Evolutionary conservation across 2,113 vertebrate genomes (phyloP), one percentile per base, ranked within the genome.

Genomic region (Limanda limanda): DNA sequence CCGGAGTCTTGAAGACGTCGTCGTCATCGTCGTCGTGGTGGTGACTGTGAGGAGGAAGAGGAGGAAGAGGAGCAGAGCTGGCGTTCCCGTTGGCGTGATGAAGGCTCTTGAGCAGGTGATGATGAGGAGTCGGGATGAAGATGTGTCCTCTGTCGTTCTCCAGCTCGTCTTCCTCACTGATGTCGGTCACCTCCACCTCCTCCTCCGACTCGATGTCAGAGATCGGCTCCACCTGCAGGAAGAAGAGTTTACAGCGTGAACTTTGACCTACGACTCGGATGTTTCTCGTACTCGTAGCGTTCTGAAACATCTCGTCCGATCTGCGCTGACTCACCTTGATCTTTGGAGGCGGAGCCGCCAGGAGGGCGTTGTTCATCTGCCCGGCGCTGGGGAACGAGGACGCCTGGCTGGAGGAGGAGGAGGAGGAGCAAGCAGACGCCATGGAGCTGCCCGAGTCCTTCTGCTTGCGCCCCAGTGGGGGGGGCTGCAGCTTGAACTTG

Each of bases 401-500:
- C 12, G 84, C 58, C 47, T 85, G 73, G 69, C 89, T 71, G 12
- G 90, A 65, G 51, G 91, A 89, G 9, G 86, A 87, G 20, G 91
- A 71, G 5, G 89, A 58, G 84, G 65, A 15, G 88, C 58, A 3
- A 82, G 25, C 3, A 4, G 25, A 27, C 3, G 83, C 76, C 74
- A 79, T n/a, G 3, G n/a, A 73, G 85, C 91, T 74, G 37, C 83
- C 90, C 0, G 86, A 88, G 0, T 96, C 95, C 31, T 95, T 90
- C 83, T 97, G 95, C 35, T 96, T 96, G 54, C 96, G 95, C 9
- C 96, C 97, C 5, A 96, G 92, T 0, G 97, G 96, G 0, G 96
- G 97, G 0, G 96, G 96, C 91, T 98, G 96, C 76, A 98, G 95
- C 93, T 98, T 97, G 91, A 98, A 97, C 88, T 97, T 96, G 92